phyloP scores from a whole-genome alignment of 2,797 vertebrate species.

The Thunnus albacares region DNA sequence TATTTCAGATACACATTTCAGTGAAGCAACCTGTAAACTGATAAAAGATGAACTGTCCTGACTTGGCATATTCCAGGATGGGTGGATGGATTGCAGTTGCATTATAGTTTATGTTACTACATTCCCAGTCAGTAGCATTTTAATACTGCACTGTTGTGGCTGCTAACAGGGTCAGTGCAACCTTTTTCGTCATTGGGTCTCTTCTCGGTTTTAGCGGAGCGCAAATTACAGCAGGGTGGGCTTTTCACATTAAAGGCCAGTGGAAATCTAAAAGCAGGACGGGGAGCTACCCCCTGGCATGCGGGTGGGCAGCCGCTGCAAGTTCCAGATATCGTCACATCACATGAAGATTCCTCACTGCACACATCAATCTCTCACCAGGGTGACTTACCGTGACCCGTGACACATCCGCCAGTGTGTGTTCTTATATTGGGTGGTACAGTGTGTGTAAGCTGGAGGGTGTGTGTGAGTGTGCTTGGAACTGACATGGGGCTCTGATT shows the following conservation, averaged over 20 bases:
- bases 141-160: conserved; percentile 31
- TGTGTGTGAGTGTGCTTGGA: conserved; percentile 7
- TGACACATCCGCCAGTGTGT: conserved; percentile 29
- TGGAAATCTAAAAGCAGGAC: conserved; percentile 73
- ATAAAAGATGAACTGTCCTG: conserved; percentile 60
- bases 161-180: conserved; percentile 48
- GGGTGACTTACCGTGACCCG: conserved; percentile 29
- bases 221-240: conserved; percentile 69
- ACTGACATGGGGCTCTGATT: background rate
- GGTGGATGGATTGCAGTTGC: conserved; percentile 38
- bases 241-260: conserved; percentile 83
- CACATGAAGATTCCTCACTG: conserved; percentile 78
- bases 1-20: conserved; percentile 12
- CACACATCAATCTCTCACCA: conserved; percentile 69
- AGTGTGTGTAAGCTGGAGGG: conserved; percentile 3
- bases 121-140: conserved; percentile 56
- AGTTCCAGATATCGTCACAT: conserved; percentile 81
- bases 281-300: conserved; percentile 51
- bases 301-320: conserved; percentile 57
- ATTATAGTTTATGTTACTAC: conserved; percentile 66
- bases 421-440: conserved; percentile 21
- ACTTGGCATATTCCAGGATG: conserved; percentile 37
- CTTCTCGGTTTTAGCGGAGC: conserved; percentile 60
- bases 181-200: conserved; percentile 67
- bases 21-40: conserved; percentile 8